Evolutionary conservation across 2,888 invertebrate species (phyloP), one percentile per base, ranked within the genome.

Genomic region (Drosophila conformis): DNA sequence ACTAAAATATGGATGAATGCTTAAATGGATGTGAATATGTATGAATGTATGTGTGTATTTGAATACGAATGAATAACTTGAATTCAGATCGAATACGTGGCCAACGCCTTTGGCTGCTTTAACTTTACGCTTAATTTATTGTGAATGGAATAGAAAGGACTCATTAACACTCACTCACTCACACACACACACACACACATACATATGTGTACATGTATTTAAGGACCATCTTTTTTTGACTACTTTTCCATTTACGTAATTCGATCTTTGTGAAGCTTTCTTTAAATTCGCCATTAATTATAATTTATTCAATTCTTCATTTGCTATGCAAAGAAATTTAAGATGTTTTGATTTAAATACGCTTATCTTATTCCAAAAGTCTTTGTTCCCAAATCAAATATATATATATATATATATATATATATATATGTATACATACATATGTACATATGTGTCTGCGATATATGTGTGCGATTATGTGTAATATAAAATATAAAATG

Each of bases 1-100:
- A 56, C 15, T 52, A 72, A 74, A 69, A 67, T 53, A 63, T 80
- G 79, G 58, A 71, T 73, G 64, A 65, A 78, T 61, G 68, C 71
- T 40, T 51, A 62, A 57, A 48, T 54, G 63, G 42, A 27, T 27
- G 29, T 7, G 29, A 27, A 27, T 29, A 31, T 31, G 65, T 21
- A 58, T 18, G 18, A 62, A 36, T 62, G 68, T 46, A 52, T 67
- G 25, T 25, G 13, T 46, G 15, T 15, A 15, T 46, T 46, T 13
- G 48, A 66, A 59, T 60, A 53, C 40, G 40, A 65, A 15, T 52
- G 51, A 18, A 46, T 29, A 29, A 18, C 18, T n/a, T 13, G 18
- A 29, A 51, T 51, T 18, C 2, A 29, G 46, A 29, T 29, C 29
- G 18, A 1, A 51, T 18, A 29, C 29, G 54, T 73, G 73, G 69